phyloP scores from a whole-genome alignment of 2,797 vertebrate species.

The Schizopygopsis malacanthus region DNA sequence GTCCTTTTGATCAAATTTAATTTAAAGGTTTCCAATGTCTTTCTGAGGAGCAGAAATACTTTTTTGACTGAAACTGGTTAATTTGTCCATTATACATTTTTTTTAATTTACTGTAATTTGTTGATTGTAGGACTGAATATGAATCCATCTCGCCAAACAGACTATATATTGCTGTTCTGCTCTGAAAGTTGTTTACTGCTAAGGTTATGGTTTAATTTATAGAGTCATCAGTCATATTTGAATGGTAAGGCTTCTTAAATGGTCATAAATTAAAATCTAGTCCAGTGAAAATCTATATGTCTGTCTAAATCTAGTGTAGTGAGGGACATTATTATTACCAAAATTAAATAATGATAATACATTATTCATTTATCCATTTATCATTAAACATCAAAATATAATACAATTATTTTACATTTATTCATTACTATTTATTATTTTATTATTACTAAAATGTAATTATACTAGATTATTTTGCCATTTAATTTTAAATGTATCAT shows the following conservation, averaged over 20 bases:
- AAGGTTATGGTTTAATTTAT: neutral
- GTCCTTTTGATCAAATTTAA: neutral
- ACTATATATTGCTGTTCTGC: neutral
- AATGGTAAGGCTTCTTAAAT: neutral
- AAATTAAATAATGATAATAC: neutral
- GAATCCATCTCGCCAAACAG: neutral
- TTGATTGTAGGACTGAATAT: neutral
- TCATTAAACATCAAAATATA: neutral
- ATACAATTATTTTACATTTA: neutral
- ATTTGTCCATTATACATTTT: neutral
- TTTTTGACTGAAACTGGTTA: neutral
- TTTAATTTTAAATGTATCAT: neutral
- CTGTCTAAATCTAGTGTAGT: neutral
- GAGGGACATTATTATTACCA: neutral
- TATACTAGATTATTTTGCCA: neutral
- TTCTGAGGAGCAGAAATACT: neutral
- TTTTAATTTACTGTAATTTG: neutral
- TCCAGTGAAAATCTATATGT: neutral
- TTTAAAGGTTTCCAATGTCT: neutral
- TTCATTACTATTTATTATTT: neutral
- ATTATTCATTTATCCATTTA: neutral
- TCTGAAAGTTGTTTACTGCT: neutral
- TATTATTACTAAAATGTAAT: neutral
- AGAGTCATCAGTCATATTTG: neutral
- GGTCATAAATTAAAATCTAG: neutral